Conservation (phyloP, 1,140 invertebrate species). For the Drosophila yakuba region DNA sequence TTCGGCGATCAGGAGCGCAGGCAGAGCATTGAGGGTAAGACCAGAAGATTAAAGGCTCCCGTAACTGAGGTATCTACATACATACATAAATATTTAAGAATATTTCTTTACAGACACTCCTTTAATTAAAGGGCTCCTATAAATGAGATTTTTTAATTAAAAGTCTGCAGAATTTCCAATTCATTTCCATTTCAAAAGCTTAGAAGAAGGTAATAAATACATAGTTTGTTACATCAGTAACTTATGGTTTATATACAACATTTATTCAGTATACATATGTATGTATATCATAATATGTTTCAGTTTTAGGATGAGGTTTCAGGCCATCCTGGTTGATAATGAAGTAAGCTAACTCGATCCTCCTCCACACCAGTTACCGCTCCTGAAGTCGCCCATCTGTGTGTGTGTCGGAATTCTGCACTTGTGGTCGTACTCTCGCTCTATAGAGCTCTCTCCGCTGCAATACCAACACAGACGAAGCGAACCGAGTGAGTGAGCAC, state of each 20-base stretch:
- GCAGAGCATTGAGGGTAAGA: neutral
- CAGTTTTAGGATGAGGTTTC: neutral
- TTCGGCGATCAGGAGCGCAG: constrained; percentile 41
- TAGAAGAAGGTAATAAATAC: no score
- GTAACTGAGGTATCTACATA: no score
- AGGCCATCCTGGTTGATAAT: neutral
- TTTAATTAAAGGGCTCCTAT: no score
- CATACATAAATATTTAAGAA: no score
- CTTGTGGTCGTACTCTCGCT: constrained; percentile 32
- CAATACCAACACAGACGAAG: constrained; percentile 17
- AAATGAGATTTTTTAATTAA: no score
- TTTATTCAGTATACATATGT: neutral
- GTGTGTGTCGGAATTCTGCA: neutral
- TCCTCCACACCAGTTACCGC: neutral
- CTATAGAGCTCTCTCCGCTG: constrained; percentile 16
- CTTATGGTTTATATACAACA: no score
- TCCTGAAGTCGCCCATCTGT: neutral
- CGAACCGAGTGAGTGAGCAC: constrained; percentile 73
- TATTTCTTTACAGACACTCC: no score
- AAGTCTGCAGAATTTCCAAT: no score
- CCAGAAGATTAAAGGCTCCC: neutral
- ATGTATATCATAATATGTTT: neutral
- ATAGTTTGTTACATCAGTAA: no score
- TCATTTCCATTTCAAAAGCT: no score
- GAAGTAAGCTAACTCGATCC: neutral